A percentile compares a stretch with the other conserved stretches of the same genome.
Conservation (phyloP, 1,140 invertebrate species). For the Laodelphax striatellus region DNA sequence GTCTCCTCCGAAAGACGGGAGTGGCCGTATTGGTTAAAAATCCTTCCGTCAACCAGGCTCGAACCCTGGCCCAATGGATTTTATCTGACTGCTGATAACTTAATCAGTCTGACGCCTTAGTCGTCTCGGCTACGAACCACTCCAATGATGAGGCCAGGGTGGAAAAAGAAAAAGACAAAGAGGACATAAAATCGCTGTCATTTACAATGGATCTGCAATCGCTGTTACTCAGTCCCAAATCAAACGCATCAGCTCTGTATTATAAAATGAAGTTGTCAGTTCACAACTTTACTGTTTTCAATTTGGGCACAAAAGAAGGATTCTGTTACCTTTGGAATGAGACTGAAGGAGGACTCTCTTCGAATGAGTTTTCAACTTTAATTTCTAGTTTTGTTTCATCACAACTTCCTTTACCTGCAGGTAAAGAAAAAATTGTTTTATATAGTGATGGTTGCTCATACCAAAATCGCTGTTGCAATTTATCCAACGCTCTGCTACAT, state of each 20-base stretch:
- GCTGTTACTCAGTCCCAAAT: conserved; percentile 1
- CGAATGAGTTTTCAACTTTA: conserved; percentile 16
- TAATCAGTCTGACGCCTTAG: too few relatives aligned
- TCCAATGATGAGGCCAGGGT: conserved; percentile 18
- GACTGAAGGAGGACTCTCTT: conserved; percentile 19
- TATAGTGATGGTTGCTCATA: conserved; percentile 28
- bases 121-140: too few relatives aligned
- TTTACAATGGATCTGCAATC: conserved; percentile 25
- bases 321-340: conserved; percentile 25
- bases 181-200: background rate
- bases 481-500: conserved; percentile 27
- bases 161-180: conserved; percentile 22
- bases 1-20: too few relatives aligned
- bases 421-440: conserved; percentile 19
- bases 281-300: conserved; percentile 6
- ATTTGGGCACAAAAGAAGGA: conserved; percentile 5
- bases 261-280: conserved; percentile 9
- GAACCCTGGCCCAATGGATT: too few relatives aligned
- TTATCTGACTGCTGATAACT: too few relatives aligned
- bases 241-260: background rate
- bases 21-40: too few relatives aligned
- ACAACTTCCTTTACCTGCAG: conserved; percentile 1
- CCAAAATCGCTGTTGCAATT: conserved; percentile 27
- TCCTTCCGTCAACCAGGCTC: too few relatives aligned
- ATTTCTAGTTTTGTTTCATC: background rate